Evolutionary conservation across 1,140 invertebrate species (phyloP).

Genomic region (Brachionus asplanchnoidis): DNA sequence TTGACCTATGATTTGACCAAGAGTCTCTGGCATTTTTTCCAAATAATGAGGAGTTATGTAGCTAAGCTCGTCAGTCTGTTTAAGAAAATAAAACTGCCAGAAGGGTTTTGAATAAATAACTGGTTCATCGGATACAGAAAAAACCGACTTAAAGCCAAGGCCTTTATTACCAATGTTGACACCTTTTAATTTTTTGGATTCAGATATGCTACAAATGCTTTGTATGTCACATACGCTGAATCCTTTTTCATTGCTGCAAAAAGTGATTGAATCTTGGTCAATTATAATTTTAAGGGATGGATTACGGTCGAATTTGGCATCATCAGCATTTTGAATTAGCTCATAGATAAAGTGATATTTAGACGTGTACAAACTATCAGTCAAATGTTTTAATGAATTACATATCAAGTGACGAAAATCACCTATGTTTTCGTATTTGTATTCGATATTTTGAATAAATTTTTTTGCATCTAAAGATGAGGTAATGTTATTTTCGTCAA

Average conservation of each 20-base stretch:
- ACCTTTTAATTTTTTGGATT: background rate
- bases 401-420: background rate
- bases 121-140: background rate
- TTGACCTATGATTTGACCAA: background rate
- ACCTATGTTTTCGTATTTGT: background rate
- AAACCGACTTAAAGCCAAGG: background rate
- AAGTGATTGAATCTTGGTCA: background rate
- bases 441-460: background rate
- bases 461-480: background rate
- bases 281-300: background rate
- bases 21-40: background rate
- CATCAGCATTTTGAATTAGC: background rate
- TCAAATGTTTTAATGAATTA: background rate
- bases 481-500: background rate
- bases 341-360: background rate
- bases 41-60: conserved; percentile 5
- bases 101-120: background rate
- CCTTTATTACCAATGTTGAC: background rate
- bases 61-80: background rate
- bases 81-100: background rate
- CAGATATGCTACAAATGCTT: background rate
- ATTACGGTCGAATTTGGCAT: background rate
- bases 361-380: background rate
- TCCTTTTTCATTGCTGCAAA: conserved; percentile 10
- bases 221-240: background rate